Evolutionary conservation across 2,888 invertebrate species (phyloP), one percentile per base, ranked within the genome.

Genomic region (Neria commutata): DNA sequence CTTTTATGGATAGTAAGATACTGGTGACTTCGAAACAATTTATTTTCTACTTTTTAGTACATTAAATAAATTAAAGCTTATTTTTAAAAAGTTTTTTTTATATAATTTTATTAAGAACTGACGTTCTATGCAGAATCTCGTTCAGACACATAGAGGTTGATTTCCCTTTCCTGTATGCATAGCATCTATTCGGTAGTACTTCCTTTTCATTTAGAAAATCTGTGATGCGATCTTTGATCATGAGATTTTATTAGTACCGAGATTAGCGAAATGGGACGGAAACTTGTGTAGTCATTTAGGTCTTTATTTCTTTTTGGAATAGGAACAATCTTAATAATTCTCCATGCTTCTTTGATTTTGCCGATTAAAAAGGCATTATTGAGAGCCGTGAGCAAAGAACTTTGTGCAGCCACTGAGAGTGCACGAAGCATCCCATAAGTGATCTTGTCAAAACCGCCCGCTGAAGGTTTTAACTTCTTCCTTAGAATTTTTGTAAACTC

Each of bases 241-340:
- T 54, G 1, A 60, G 26, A 46, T 60, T 56, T 60, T 4, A 50
- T 16, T 19, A 56, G 24, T 2, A 57, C 54, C 10, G 56, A 46
- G 8, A 57, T 17, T 3, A 54, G 14, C 5, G 54, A 54, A 10
- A 58, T 61, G 6, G 58, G 51, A 24, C 51, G 24, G 2, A 45
- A 57, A 16, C 50, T 50, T 11, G n/a, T n/a, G 25, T 24, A 40
- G 8, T 54, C 46, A 4, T 24, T 24, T 4, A 49, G 4, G 29
- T 26, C 16, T 1, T n/a, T 49, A 29, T 49, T 26, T 16, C 26
- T 49, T 10, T 26, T 26, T n/a, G 49, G 48, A n/a, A 48, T 26
- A 14, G 48, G 48, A 25, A 48, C 48, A 26, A 49, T 49, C 29
- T 48, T 48, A 5, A 48, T 48, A 14, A 14, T 17, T 5, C 48